phyloP scores from a whole-genome alignment of 2,113 vertebrate genomes.

The Scytalopus superciliaris region DNA sequence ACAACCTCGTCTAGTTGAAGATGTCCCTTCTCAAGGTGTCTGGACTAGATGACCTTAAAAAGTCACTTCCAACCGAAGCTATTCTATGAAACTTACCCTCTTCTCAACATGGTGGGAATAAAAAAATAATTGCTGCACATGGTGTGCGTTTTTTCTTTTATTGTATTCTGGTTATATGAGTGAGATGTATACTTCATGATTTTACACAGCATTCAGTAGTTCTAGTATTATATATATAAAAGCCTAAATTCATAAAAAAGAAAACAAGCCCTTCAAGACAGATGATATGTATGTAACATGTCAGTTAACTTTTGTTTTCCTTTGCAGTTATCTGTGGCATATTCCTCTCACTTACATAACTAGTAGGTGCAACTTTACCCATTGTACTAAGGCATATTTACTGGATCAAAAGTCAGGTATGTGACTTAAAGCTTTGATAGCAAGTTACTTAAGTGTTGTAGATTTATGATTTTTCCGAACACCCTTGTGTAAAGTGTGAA shows the following conservation, averaged over 20 bases:
- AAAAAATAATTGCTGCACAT: neutral
- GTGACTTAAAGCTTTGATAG: neutral
- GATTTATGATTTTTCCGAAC: neutral
- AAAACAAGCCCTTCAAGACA: neutral
- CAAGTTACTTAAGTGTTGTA: neutral
- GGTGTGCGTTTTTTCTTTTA: neutral
- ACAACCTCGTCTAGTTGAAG: neutral
- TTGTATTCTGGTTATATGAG: neutral
- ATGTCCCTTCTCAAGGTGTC: neutral
- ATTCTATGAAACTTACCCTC: neutral
- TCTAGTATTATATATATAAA: neutral
- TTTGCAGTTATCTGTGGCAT: conserved; percentile 84
- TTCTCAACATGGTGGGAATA: neutral
- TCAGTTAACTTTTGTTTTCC: conserved; percentile 17
- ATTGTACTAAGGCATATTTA: conserved; percentile 66
- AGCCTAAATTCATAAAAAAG: neutral
- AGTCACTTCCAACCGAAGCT: neutral
- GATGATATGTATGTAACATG: neutral
- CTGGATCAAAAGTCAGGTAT: conserved; percentile 86
- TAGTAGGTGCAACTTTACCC: conserved; percentile 79
- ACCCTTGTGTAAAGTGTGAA: neutral
- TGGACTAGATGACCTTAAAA: neutral
- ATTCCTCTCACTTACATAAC: conserved; percentile 88
- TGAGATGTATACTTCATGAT: neutral
- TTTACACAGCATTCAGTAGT: neutral